A percentile compares a stretch with the other conserved stretches of the same genome.
Conservation (phyloP, 2,888 invertebrate species). For the Unio pictorum region DNA sequence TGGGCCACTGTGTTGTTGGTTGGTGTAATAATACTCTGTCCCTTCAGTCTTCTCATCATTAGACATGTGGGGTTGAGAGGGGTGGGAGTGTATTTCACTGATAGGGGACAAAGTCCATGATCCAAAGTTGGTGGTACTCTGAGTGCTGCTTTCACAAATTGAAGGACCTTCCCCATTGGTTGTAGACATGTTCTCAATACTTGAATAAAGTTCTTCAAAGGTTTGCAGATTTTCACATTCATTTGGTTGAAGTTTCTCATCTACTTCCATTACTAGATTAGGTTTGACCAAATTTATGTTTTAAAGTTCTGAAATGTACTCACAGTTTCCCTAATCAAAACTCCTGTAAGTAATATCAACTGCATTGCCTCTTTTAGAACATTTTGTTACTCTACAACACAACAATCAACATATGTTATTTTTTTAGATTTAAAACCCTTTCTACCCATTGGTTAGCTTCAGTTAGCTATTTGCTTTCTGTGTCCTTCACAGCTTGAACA, state of each 20-base stretch:
- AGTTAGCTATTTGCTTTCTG: too few relatives aligned
- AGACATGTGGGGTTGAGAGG: conserved; percentile 7
- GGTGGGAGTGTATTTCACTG: conserved; percentile 2
- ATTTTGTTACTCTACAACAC: too few relatives aligned
- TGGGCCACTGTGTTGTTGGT: conserved; percentile 23
- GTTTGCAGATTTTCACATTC: conserved; percentile 9
- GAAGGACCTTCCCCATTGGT: conserved; percentile 4
- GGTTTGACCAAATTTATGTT: neutral
- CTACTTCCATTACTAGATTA: too few relatives aligned
- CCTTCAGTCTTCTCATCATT: conserved; percentile 1
- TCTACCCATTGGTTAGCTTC: too few relatives aligned
- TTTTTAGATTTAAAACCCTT: too few relatives aligned
- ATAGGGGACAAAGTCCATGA: conserved; percentile 47
- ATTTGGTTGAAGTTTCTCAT: too few relatives aligned
- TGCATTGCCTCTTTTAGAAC: too few relatives aligned
- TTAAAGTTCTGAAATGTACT: conserved; percentile 17
- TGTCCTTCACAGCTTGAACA: too few relatives aligned
- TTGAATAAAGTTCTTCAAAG: conserved; percentile 22
- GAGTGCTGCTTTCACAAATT: conserved; percentile 9
- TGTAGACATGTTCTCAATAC: conserved; percentile 15
- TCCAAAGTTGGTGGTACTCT: conserved; percentile 21
- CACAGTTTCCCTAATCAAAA: conserved; percentile 11
- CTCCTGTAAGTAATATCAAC: neutral
- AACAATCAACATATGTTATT: too few relatives aligned
- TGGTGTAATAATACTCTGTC: conserved; percentile 22